These are phyloP conservation scores for Cyclargus thomasi DNA, from an alignment of 1,140 invertebrate genomes.

Conservation along the genomic window DNA sequence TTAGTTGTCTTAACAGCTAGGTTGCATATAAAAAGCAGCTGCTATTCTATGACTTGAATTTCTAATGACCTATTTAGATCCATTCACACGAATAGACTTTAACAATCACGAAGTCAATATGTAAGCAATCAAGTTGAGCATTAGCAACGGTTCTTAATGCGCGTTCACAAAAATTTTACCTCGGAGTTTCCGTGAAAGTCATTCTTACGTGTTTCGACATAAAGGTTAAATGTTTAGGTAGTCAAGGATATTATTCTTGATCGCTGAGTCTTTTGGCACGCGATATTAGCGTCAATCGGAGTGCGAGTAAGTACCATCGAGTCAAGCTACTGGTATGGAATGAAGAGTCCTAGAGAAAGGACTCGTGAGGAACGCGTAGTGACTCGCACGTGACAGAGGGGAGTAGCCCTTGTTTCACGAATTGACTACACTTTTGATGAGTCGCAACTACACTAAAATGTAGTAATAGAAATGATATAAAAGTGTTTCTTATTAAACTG, in stretches of 20 bases:
- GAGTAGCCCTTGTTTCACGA: constrained; percentile 16
- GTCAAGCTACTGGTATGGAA: neutral
- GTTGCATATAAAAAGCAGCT: no score
- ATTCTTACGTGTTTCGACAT: no score
- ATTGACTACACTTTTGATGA: neutral
- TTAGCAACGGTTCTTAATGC: neutral
- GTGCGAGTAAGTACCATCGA: constrained; percentile 1
- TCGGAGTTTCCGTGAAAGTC: no score
- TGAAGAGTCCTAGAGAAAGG: constrained; percentile 28
- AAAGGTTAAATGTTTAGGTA: no score
- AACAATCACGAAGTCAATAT: neutral
- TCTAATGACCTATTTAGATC: no score
- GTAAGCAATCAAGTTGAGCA: neutral
- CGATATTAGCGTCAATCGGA: neutral
- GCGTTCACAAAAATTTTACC: no score
- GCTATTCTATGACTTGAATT: no score
- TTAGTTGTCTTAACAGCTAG: no score
- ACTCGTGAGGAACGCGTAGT: constrained; percentile 39
- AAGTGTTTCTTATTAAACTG: no score
- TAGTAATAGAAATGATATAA: no score
- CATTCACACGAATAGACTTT: no score
- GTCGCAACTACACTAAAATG: no score
- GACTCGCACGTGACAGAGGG: constrained; percentile 42
- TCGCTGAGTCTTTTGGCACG: constrained; percentile 3
- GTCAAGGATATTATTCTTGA: neutral